These are phyloP conservation scores for Marcusenius ussheri DNA, from an alignment of 2,113 vertebrate genomes.

Conservation along the genomic window DNA sequence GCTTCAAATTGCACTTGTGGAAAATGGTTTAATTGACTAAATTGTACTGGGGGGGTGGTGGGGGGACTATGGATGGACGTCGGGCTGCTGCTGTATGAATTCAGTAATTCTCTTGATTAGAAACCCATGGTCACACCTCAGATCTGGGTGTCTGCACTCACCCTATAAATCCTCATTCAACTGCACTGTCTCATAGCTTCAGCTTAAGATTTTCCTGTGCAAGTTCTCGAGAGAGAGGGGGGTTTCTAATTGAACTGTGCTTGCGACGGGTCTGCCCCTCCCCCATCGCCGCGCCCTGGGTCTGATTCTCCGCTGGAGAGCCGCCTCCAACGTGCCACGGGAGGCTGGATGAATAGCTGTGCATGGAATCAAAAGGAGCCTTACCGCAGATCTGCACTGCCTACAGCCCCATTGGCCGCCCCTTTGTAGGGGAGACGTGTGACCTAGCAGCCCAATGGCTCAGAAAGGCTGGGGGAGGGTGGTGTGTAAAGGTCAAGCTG, in stretches of 20 bases:
- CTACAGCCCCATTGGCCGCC: background rate
- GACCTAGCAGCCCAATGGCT: background rate
- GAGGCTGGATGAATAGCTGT: background rate
- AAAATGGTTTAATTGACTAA: constrained; percentile 28
- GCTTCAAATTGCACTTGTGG: constrained; percentile 38
- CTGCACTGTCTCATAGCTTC: background rate
- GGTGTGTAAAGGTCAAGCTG: background rate
- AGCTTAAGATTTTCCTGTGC: background rate
- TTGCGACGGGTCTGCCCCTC: background rate
- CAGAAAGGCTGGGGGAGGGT: background rate
- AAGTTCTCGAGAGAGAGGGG: background rate
- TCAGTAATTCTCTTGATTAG: background rate
- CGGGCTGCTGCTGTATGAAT: background rate
- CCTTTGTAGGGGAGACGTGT: background rate
- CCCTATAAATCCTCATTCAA: background rate
- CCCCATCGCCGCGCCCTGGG: background rate
- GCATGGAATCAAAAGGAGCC: background rate
- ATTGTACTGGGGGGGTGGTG: background rate
- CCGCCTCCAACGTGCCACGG: background rate
- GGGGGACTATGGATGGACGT: background rate
- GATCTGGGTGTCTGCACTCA: background rate
- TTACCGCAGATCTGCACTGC: background rate
- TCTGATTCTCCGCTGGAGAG: background rate
- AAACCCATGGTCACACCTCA: background rate
- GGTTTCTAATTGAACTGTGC: background rate